Base-by-base conservation (phyloP, 2,113 vertebrate species). In the Tympanuchus pallidicinctus region DNA sequence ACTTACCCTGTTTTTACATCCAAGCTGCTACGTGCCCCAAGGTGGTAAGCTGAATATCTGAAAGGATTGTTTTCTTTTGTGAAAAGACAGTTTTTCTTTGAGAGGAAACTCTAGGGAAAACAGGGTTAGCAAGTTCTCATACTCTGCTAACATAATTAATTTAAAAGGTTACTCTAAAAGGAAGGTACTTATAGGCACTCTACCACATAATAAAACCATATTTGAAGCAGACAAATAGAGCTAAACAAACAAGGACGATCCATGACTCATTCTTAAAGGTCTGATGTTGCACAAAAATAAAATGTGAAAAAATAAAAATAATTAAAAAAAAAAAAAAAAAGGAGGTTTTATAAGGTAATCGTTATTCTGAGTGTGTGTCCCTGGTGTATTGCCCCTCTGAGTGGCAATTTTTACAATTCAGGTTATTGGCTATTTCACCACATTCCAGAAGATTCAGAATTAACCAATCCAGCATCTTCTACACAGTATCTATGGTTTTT, bases 191-290 rank as follows among this genome's bases (percentile, higher is more conserved):
- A n/a, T 57, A 91, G 90, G 66, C 8, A 75, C 65, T 71, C 61
- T 93, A 65, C 72, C 57, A 83, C 2, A 2, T 75, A 74, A 54
- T 92, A 78, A 95, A 61, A 75, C 36, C 66, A 5, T 93, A 69
- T 90, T 94, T 86, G 80, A 95, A 81, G 21, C 65, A 84, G 80
- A 59, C 76, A 92, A 65, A 90, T 90, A 88, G 64, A 88, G 69
- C 22, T 71, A 92, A 95, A 92, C 64, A 73, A 90, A 93, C 64
- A 42, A 75, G 86, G 61, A 60, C 64, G 83, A 86, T 56, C 34
- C 86, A 77, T 18, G 77, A 21, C 36, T 95, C 64, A 52, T 92
- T 95, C 80, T 3, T 75, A 83, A 94, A 90, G 16, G 47, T 86
- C 73, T 90, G 43, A 65, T 82, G 30, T 64, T 82, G 43, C 20